These are phyloP conservation scores for Halcyon smyrnensis DNA, from an alignment of 2,797 vertebrate species.

Conservation along the genomic window DNA sequence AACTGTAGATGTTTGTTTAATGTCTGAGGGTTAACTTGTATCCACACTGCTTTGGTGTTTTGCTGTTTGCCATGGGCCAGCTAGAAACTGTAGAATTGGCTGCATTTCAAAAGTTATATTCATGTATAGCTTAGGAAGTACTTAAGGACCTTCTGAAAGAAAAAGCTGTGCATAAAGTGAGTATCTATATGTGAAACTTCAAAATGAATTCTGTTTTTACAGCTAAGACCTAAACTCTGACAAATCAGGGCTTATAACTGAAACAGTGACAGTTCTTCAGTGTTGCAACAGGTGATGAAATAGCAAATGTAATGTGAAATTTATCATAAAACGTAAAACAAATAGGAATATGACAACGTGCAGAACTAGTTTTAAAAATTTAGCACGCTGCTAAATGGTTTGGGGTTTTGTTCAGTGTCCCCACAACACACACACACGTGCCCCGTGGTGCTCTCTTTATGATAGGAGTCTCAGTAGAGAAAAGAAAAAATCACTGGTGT, in stretches of 20 bases:
- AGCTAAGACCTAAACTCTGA: constrained; percentile 32
- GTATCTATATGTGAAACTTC: constrained; percentile 39
- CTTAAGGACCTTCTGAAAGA: neutral
- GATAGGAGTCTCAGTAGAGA: neutral
- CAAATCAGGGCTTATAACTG: constrained; percentile 42
- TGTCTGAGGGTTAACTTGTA: neutral
- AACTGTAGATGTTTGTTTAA: neutral
- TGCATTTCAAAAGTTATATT: constrained; percentile 19
- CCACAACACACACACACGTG: neutral
- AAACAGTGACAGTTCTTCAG: neutral
- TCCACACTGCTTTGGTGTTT: neutral
- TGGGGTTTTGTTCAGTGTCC: neutral
- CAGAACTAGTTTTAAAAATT: neutral
- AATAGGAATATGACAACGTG: constrained; percentile 1
- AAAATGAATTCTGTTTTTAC: constrained; percentile 42
- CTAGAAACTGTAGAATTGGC: neutral
- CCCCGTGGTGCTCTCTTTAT: neutral
- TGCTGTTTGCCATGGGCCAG: neutral
- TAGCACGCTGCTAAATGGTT: neutral
- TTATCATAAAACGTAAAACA: constrained; percentile 25
- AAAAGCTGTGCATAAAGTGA: neutral
- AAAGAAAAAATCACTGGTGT: constrained; percentile 2
- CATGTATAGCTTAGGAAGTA: neutral
- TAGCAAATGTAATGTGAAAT: constrained; percentile 21
- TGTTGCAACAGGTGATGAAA: constrained; percentile 44